Base-by-base conservation (phyloP, 2,113 vertebrate species). In the Picathartes gymnocephalus region DNA sequence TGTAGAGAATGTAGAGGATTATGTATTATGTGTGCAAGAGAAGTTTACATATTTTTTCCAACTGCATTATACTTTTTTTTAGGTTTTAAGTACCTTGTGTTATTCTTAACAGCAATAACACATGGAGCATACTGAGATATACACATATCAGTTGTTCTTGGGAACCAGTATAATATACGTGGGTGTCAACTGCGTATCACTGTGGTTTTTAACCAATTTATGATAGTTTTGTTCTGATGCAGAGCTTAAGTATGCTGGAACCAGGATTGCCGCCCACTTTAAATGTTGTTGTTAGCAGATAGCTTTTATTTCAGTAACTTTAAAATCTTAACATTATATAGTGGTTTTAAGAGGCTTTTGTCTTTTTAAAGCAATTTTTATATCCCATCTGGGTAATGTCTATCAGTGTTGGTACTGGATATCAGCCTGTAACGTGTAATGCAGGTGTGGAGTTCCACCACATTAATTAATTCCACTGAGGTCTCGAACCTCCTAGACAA, bases 201-300 rank as follows among this genome's bases (percentile, higher is more conserved):
- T 73, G 81, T 81, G 94, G 61, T 86, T 97, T 96, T 90, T 95
- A 96, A 96, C 88, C 90, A 93, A 95, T 94, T 95, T 96, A 51
- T 84, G 88, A 58, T 94, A 93, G 92, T 89, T 95, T 89, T 96
- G 86, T 95, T 95, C 90, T 94, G 78, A 91, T 91, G 91, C 76
- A 88, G 92, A 88, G 79, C 88, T 78, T 57, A 93, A 91, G 57
- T 90, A n/a, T 88, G 71, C 68, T 95, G 69, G 81, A 96, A 94
- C 66, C 53, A 87, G 58, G 86, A 95, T 81, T 95, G 92, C 92
- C 81, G 1, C 94, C 92, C 82, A 93, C 95, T 94, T 94, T 74
- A 70, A 86, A 78, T 92, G 62, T 94, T 95, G 60, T 95, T 95
- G 80, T 93, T 94, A 96, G 48, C 20, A 7, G 74, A 86, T 64